A percentile compares a stretch with the other conserved stretches of the same genome.
These are phyloP conservation scores for Chelon auratus DNA, from an alignment of 2,797 vertebrate species.

Conservation along the genomic window DNA sequence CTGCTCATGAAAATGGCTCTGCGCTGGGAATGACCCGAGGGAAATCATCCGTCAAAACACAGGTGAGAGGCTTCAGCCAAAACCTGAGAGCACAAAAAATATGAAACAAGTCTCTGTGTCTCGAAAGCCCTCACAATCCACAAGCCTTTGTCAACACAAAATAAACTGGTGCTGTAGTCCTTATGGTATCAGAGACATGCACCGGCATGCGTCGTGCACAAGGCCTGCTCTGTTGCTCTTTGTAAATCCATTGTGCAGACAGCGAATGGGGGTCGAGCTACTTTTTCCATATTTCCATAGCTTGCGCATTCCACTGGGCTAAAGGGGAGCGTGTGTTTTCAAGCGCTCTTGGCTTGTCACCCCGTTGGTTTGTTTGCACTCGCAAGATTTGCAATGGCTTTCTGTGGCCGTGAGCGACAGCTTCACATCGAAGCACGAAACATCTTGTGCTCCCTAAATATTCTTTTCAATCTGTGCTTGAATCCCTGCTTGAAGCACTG, in stretches of 20 bases:
- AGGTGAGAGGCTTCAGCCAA: conserved; percentile 61
- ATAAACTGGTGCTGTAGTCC: conserved; percentile 29
- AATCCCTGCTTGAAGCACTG: conserved; percentile 3
- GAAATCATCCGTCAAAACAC: conserved; percentile 55
- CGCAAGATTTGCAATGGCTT: conserved; percentile 28
- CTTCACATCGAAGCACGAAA: conserved; percentile 28
- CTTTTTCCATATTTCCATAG: conserved; percentile 74
- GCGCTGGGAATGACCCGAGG: conserved; percentile 29
- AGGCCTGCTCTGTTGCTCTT: conserved; percentile 67
- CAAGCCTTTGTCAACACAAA: conserved; percentile 27
- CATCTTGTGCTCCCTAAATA: conserved; percentile 11
- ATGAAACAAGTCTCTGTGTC: conserved; percentile 8
- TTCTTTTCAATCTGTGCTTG: conserved; percentile 10
- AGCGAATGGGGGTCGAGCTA: conserved; percentile 53
- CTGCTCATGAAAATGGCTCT: conserved; percentile 39
- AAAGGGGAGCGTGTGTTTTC: conserved; percentile 59
- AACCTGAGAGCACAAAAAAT: conserved; percentile 30
- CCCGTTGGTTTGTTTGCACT: conserved; percentile 49
- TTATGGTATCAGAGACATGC: conserved; percentile 46
- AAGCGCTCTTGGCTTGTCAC: conserved; percentile 49
- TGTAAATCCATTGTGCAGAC: conserved; percentile 70
- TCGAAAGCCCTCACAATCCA: conserved; percentile 9
- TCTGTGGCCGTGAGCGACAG: conserved; percentile 35
- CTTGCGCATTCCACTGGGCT: conserved; percentile 72
- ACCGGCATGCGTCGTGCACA: conserved; percentile 65